A percentile compares a stretch with the other conserved stretches of the same genome.
phyloP scores from a whole-genome alignment of 2,888 invertebrate genomes.

The Byasa hedistus region DNA sequence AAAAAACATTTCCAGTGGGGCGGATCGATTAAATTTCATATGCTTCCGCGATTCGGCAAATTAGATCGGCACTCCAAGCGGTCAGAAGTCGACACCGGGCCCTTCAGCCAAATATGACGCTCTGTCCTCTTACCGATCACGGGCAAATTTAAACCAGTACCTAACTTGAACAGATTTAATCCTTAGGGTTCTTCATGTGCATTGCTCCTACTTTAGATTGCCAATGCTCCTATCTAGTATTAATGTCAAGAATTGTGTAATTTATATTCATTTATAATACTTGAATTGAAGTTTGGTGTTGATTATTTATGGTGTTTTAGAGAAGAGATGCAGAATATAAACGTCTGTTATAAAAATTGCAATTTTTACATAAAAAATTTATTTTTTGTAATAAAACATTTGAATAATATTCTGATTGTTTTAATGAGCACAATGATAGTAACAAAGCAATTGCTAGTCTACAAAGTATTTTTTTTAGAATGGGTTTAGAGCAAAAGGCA shows the following conservation, averaged over 20 bases:
- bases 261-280: neutral
- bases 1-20: conserved; percentile 37
- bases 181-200: conserved; percentile 45
- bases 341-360: too few species aligned
- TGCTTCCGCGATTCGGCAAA: conserved; percentile 75
- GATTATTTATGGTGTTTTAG: too few species aligned
- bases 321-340: too few species aligned
- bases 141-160: conserved; percentile 60
- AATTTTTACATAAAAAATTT: too few species aligned
- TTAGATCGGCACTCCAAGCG: conserved; percentile 76
- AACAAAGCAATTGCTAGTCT: neutral
- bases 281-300: too few species aligned
- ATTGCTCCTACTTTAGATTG: neutral
- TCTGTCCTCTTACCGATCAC: conserved; percentile 60
- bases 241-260: neutral
- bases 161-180: conserved; percentile 36
- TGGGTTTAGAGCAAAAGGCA: neutral
- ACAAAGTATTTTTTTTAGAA: neutral
- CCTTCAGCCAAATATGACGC: conserved; percentile 61
- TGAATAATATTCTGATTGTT: neutral
- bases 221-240: conserved; percentile 32
- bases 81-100: conserved; percentile 74
- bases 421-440: neutral
- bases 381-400: too few species aligned
- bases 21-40: conserved; percentile 72